These are phyloP conservation scores for Tinamus major DNA, from an alignment of 2,797 vertebrate genomes.

Conservation along the genomic window DNA sequence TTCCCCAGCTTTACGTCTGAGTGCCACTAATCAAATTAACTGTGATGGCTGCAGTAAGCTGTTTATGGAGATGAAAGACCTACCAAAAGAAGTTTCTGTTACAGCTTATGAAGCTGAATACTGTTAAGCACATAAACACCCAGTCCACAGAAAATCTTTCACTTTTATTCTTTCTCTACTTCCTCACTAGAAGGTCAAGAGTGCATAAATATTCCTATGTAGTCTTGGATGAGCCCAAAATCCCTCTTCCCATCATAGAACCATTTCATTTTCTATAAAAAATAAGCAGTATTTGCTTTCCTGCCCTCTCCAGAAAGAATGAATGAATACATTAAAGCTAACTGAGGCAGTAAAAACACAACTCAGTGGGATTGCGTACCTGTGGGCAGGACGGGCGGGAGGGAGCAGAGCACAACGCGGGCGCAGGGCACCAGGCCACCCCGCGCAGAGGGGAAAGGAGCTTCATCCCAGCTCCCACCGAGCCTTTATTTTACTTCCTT, in stretches of 20 bases:
- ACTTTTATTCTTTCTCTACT: conserved; percentile 41
- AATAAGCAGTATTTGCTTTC: background rate
- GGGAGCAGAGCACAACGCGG: background rate
- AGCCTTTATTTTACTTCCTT: background rate
- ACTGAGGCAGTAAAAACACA: background rate
- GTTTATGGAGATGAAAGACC: conserved; percentile 71
- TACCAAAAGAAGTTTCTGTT: conserved; percentile 62
- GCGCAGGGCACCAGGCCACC: too few species aligned
- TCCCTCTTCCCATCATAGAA: background rate
- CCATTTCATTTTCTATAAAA: background rate
- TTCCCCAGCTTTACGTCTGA: conserved; percentile 50
- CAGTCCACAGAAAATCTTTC: background rate
- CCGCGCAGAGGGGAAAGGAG: background rate
- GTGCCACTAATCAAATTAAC: conserved; percentile 75
- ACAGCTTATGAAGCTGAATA: conserved; percentile 43
- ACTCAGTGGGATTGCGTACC: background rate
- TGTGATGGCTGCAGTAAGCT: conserved; percentile 66
- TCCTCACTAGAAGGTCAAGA: conserved; percentile 26
- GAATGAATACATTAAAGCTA: background rate
- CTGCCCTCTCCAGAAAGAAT: background rate
- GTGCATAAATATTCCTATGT: background rate
- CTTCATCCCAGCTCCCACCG: background rate
- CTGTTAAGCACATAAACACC: conserved; percentile 53
- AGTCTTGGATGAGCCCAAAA: background rate
- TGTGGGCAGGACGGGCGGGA: background rate